These are phyloP conservation scores for Stichodactyla helianthus DNA, from an alignment of 64 coral and sea anemone species.

Conservation along the genomic window DNA sequence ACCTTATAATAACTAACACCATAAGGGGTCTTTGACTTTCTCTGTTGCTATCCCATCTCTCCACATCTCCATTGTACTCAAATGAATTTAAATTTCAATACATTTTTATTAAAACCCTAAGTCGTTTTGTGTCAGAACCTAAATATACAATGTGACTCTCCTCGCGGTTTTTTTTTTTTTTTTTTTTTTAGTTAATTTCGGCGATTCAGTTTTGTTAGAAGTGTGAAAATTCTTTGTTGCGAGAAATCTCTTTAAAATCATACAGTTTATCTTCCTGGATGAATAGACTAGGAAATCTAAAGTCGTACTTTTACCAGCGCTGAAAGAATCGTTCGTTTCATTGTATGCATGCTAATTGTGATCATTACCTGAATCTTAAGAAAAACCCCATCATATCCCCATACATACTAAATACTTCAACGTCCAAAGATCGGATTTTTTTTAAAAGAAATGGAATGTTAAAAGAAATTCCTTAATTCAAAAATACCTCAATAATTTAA, in stretches of 20 bases:
- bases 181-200: background rate
- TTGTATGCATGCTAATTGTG: background rate
- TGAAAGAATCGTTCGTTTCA: background rate
- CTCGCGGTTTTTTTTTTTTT: background rate
- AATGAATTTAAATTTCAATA: constrained; percentile 3
- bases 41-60: background rate
- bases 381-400: background rate
- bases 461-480: background rate
- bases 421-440: background rate
- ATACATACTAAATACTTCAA: background rate
- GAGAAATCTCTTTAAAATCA: too few relatives aligned
- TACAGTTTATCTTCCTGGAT: too few relatives aligned
- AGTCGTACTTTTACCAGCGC: too few relatives aligned
- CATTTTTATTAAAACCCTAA: background rate
- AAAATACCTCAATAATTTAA: background rate
- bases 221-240: background rate
- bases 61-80: background rate
- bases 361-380: background rate
- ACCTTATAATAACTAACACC: background rate
- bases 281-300: too few relatives aligned
- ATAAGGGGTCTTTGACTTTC: background rate
- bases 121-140: background rate
- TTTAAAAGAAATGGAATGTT: background rate
- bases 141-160: background rate
- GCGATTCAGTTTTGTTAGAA: background rate